phyloP scores from a whole-genome alignment of 2,797 vertebrate species.

The Liasis olivaceus region DNA sequence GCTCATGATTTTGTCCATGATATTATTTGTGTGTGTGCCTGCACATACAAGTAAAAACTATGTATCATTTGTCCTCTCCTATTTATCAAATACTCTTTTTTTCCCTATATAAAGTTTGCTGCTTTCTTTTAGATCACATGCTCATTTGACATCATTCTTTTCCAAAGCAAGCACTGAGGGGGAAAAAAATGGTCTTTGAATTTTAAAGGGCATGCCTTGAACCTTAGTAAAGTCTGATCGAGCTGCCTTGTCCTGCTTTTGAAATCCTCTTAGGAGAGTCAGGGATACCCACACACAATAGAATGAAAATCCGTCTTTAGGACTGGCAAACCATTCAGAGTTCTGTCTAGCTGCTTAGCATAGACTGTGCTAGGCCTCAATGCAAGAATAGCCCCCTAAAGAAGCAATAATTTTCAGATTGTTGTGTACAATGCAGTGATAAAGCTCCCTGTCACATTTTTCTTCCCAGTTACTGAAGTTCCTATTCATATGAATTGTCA shows the following conservation, averaged over 20 bases:
- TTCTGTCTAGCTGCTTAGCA: conserved; percentile 80
- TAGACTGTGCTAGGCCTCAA: conserved; percentile 75
- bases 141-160: conserved; percentile 47
- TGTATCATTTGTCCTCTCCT: conserved; percentile 46
- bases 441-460: conserved; percentile 94
- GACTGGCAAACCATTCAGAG: conserved; percentile 71
- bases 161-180: conserved; percentile 45
- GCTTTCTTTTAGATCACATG: conserved; percentile 13
- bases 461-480: conserved; percentile 87
- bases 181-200: conserved; percentile 45
- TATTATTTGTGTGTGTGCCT: not conserved
- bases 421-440: conserved; percentile 81
- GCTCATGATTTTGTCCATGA: not conserved
- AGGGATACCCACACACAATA: conserved; percentile 77
- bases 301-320: conserved; percentile 76
- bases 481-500: conserved; percentile 87
- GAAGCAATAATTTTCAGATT: conserved; percentile 85
- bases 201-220: conserved; percentile 50
- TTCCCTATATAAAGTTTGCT: not conserved
- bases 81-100: conserved; percentile 47
- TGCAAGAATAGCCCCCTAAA: conserved; percentile 75
- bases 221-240: conserved; percentile 44
- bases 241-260: conserved; percentile 61
- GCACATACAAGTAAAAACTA: conserved; percentile 38
- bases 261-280: conserved; percentile 76